Evolutionary conservation across 2,797 vertebrate genomes (phyloP).

Genomic region (Macroramphosus scolopax): DNA sequence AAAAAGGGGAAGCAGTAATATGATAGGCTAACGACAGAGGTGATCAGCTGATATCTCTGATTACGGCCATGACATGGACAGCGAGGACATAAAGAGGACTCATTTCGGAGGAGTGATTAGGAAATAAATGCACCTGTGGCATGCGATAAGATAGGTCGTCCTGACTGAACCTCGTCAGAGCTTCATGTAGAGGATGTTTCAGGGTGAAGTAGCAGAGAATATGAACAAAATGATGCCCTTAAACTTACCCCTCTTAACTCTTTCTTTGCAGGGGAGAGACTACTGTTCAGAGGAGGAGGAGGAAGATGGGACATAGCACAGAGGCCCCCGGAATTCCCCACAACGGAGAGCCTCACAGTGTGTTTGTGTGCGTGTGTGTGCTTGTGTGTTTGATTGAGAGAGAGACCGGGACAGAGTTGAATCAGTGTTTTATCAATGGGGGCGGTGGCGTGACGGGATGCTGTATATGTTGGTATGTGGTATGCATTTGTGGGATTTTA

Average conservation of each 20-base stretch:
- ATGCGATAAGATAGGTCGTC: no score
- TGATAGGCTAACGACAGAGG: no score
- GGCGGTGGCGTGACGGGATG: constrained; percentile 41
- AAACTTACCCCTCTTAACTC: neutral
- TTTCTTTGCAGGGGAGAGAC: constrained; percentile 84
- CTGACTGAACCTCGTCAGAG: no score
- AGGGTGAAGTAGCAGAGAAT: no score
- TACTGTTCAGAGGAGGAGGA: constrained; percentile 92
- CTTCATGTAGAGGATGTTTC: no score
- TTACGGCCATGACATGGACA: no score
- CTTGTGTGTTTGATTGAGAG: constrained; percentile 23
- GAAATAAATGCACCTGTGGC: no score
- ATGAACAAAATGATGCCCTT: neutral
- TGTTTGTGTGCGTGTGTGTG: constrained; percentile 48
- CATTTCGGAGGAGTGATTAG: no score
- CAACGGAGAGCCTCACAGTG: constrained; percentile 54
- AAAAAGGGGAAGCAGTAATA: no score
- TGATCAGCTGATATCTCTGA: no score
- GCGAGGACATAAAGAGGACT: no score
- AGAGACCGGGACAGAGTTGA: constrained; percentile 41
- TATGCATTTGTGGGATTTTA: constrained; percentile 38
- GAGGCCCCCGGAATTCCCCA: constrained; percentile 48
- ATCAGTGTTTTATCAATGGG: constrained; percentile 67
- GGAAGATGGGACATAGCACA: constrained; percentile 80
- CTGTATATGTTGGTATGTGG: constrained; percentile 36